Evolutionary conservation across 23 tunicate genomes (phyloP).

Genomic region (Oikopleura vanhoeffeni): DNA sequence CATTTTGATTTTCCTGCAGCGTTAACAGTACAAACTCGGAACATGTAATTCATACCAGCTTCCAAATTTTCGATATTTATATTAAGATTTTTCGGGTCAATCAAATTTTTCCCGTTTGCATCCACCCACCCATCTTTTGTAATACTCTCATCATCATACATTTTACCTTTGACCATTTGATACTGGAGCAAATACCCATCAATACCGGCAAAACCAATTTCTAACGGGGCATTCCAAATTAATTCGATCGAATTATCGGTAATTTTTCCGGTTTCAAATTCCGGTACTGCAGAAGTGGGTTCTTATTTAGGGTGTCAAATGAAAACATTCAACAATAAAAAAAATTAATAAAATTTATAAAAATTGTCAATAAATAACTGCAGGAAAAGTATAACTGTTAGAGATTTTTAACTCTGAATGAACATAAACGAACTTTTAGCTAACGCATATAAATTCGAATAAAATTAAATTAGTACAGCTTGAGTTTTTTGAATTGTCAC

Average conservation of each 20-base stretch:
- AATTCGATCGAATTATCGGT: neutral
- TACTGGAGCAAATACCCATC: neutral
- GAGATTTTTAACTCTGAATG: no score
- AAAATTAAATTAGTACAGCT: no score
- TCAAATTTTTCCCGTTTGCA: neutral
- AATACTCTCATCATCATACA: neutral
- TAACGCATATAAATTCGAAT: no score
- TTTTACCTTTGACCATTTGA: neutral
- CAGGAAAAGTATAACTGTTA: no score
- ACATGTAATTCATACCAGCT: slow-evolving; percentile 35
- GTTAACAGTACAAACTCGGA: neutral
- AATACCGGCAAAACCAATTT: neutral
- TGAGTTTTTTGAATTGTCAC: no score
- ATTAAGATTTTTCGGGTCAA: slow-evolving; percentile 29
- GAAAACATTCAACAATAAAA: no score
- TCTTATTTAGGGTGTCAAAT: no score
- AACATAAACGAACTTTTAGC: no score
- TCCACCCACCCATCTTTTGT: neutral
- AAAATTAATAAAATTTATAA: no score
- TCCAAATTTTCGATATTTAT: slow-evolving; percentile 38
- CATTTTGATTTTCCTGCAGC: neutral
- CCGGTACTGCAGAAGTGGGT: neutral
- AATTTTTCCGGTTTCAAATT: neutral
- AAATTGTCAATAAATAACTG: no score
- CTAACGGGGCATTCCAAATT: neutral